Evolutionary conservation across 2,797 vertebrate genomes (phyloP).

Genomic region (Enteromius afrohamiltoni): DNA sequence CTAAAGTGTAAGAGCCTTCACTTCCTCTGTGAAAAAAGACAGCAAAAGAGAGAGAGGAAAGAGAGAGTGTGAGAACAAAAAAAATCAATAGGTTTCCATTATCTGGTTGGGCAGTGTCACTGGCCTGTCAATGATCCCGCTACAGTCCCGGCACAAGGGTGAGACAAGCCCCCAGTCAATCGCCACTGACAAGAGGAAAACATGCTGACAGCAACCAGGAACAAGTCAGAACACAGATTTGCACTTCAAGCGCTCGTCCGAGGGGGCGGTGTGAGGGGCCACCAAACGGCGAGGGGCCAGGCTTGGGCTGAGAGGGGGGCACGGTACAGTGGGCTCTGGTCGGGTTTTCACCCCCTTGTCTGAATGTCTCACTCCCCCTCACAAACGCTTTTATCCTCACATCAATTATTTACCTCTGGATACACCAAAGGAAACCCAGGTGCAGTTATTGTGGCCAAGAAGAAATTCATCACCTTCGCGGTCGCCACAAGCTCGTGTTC

Average conservation of each 20-base stretch:
- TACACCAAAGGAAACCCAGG: conserved; percentile 80
- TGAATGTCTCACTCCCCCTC: conserved; percentile 70
- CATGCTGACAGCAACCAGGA: conserved; percentile 89
- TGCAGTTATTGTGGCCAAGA: conserved; percentile 79
- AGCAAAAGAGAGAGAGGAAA: conserved; percentile 37
- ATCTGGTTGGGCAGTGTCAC: conserved; percentile 95
- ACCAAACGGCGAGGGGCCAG: conserved; percentile 76
- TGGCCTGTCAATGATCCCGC: conserved; percentile 98
- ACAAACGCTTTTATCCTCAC: conserved; percentile 78
- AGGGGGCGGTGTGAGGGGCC: conserved; percentile 78
- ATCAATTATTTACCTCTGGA: conserved; percentile 84
- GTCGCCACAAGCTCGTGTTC: conserved; percentile 50
- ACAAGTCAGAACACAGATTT: conserved; percentile 96
- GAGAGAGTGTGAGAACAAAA: conserved; percentile 62
- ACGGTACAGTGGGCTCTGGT: conserved; percentile 51
- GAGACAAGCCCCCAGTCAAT: conserved; percentile 85
- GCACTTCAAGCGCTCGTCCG: conserved; percentile 84
- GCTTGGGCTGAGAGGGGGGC: conserved; percentile 65
- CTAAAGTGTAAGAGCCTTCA: conserved; percentile 55
- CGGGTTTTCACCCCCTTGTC: conserved; percentile 53
- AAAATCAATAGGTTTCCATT: conserved; percentile 99
- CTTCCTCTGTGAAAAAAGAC: conserved; percentile 52
- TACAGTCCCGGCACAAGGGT: conserved; percentile 78
- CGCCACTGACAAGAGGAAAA: conserved; percentile 95
- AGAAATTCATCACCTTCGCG: conserved; percentile 73